These are phyloP conservation scores for Enoplosus armatus DNA, from an alignment of 2,797 vertebrate genomes.

Conservation along the genomic window DNA sequence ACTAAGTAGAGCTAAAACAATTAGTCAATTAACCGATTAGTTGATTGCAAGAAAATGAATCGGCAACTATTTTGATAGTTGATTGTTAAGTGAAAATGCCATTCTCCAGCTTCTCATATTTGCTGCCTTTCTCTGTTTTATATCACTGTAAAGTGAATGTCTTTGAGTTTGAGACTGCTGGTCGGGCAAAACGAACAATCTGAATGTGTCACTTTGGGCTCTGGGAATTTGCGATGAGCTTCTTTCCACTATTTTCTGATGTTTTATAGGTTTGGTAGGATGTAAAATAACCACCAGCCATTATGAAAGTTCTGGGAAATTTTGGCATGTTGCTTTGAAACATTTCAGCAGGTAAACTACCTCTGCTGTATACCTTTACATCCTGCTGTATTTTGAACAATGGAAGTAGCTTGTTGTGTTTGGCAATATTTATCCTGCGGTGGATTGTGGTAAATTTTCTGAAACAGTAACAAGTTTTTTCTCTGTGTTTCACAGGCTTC, in stretches of 20 bases:
- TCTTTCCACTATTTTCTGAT: background rate
- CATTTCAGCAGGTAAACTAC: background rate
- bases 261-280: background rate
- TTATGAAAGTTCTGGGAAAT: background rate
- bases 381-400: background rate
- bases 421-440: background rate
- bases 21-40: background rate
- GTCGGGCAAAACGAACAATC: background rate
- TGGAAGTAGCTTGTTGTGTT: background rate
- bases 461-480: background rate
- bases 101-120: background rate
- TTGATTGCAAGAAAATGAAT: background rate
- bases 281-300: background rate
- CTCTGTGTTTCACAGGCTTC: conserved; percentile 85
- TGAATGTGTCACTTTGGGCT: background rate
- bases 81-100: background rate
- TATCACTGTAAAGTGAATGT: background rate
- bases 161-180: background rate
- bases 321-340: background rate
- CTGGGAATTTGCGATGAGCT: background rate
- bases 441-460: background rate
- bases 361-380: too few species aligned
- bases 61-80: background rate
- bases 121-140: background rate
- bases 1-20: background rate